A percentile compares a stretch with the other conserved stretches of the same genome.
Conservation (phyloP, 2,113 vertebrate species). For the Eira barbara region DNA sequence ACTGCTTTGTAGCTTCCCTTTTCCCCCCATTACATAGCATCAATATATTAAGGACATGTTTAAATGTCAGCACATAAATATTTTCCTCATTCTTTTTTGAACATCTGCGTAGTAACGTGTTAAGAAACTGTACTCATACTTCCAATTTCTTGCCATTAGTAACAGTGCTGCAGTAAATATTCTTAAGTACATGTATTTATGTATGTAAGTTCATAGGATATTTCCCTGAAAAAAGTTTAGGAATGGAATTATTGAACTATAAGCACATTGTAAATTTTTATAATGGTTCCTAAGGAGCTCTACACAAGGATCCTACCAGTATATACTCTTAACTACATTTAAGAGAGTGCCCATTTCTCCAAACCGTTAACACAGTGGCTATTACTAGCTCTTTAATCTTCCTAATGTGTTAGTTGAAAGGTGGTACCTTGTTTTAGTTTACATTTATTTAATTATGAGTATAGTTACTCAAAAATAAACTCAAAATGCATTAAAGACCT, state of each 20-base stretch:
- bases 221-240: neutral
- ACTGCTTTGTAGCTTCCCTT: neutral
- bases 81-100: neutral
- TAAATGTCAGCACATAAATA: neutral
- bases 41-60: neutral
- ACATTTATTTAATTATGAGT: neutral
- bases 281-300: neutral
- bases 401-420: neutral
- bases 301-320: neutral
- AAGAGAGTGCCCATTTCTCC: neutral
- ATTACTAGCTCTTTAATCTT: neutral
- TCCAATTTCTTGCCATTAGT: neutral
- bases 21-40: neutral
- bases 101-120: neutral
- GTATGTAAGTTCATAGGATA: neutral
- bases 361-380: neutral
- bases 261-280: neutral
- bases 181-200: neutral
- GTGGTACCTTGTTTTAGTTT: slow-evolving; percentile 1
- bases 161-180: neutral
- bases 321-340: neutral
- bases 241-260: neutral
- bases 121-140: neutral
- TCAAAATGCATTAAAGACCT: neutral
- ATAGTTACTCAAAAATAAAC: neutral